Percentiles rank a stretch among this genome's conserved stretches.
phyloP scores from a whole-genome alignment of 2,797 vertebrate species.

The Chromobotia macracanthus region DNA sequence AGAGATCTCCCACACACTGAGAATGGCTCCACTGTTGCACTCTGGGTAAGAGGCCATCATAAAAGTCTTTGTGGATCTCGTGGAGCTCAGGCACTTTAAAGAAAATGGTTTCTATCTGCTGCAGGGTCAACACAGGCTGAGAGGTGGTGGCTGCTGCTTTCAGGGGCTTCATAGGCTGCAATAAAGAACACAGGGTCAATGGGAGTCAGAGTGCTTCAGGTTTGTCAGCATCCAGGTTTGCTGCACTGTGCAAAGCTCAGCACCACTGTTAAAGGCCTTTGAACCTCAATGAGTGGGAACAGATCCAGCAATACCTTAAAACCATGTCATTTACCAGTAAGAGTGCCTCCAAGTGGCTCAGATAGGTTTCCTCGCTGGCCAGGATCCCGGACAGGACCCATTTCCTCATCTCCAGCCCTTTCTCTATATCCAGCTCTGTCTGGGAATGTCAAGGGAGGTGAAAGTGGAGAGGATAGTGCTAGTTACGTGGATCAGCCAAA shows the following conservation, averaged over 20 bases:
- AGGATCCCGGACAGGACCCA: conserved; percentile 97
- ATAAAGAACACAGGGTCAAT: conserved; percentile 15
- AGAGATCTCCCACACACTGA: conserved; percentile 95
- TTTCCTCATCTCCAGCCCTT: conserved; percentile 97
- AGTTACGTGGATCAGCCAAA: background rate
- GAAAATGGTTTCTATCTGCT: conserved; percentile 98
- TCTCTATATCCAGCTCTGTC: conserved; percentile 93
- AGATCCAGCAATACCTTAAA: background rate
- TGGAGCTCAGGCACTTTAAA: conserved; percentile 99
- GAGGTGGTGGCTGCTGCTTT: conserved; percentile 96
- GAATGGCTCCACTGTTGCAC: conserved; percentile 96
- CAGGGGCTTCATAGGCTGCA: conserved; percentile 95
- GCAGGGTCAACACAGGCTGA: conserved; percentile 90
- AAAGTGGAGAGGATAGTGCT: background rate
- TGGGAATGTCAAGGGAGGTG: conserved; percentile 62
- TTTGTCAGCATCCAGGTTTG: conserved; percentile 4
- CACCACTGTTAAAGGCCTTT: conserved; percentile 3
- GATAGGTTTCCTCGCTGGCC: conserved; percentile 93
- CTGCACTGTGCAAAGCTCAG: conserved; percentile 18
- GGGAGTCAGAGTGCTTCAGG: background rate
- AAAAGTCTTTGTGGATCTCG: conserved; percentile 97
- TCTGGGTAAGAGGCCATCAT: conserved; percentile 89
- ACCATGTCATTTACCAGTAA: conserved; percentile 83
- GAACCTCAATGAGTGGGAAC: background rate
- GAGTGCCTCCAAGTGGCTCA: conserved; percentile 94